These are phyloP conservation scores for Buphagus erythrorhynchus DNA, from an alignment of 2,797 vertebrate genomes.

Conservation along the genomic window DNA sequence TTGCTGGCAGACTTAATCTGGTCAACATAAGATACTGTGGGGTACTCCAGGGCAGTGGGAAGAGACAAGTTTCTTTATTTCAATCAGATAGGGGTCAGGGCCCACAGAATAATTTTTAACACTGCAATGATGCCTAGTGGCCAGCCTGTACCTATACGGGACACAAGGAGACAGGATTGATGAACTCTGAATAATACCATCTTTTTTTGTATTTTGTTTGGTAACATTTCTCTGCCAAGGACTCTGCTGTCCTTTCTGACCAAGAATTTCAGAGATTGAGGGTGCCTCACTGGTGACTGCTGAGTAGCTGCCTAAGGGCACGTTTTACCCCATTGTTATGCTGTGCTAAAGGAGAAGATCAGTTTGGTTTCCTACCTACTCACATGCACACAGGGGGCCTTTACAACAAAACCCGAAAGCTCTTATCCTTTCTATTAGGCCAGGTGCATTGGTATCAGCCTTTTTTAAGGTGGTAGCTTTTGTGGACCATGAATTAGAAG, in stretches of 20 bases:
- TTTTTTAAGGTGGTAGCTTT: constrained; percentile 1
- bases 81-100: not conserved
- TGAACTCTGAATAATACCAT: not conserved
- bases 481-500: constrained; percentile 31
- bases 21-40: not conserved
- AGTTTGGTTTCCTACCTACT: not conserved
- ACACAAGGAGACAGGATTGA: not conserved
- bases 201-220: not conserved
- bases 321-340: not conserved
- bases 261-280: not conserved
- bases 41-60: not conserved
- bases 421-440: not conserved
- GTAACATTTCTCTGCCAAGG: not conserved
- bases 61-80: not conserved
- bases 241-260: not conserved
- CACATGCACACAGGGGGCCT: not conserved
- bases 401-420: not conserved
- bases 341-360: not conserved
- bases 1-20: not conserved
- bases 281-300: not conserved
- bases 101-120: not conserved
- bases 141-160: not conserved
- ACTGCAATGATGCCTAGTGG: not conserved
- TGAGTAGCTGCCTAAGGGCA: constrained; percentile 16
- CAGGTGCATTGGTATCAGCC: constrained; percentile 11